These are phyloP conservation scores for Lithosia quadra DNA, from an alignment of 2,888 invertebrate species.

Conservation along the genomic window DNA sequence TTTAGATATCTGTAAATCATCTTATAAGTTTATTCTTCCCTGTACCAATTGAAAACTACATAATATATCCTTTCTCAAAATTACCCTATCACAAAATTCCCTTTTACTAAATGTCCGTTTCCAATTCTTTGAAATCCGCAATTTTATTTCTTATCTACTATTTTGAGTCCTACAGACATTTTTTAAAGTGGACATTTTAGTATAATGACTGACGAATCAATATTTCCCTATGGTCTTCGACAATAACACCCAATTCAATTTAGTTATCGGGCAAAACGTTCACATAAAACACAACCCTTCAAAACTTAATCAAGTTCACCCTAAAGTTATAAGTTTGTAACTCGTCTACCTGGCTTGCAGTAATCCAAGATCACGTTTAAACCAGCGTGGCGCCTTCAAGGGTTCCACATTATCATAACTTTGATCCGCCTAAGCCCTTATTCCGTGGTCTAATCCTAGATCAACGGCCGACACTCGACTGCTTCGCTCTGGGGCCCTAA, in stretches of 20 bases:
- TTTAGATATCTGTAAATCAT: no score
- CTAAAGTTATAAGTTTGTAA: constrained; percentile 34
- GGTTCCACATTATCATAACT: constrained; percentile 81
- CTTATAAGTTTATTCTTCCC: no score
- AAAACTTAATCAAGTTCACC: constrained; percentile 45
- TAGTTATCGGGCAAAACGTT: background rate
- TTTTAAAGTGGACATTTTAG: no score
- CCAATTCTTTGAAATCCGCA: no score
- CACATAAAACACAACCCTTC: constrained; percentile 17
- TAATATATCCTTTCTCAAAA: no score
- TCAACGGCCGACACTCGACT: constrained; percentile 44
- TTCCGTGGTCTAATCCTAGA: constrained; percentile 71
- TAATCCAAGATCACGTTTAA: constrained; percentile 57
- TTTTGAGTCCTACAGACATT: no score
- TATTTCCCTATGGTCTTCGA: background rate
- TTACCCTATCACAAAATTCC: no score
- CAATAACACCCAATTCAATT: background rate
- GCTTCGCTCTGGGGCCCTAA: constrained; percentile 27
- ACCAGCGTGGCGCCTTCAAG: constrained; percentile 57
- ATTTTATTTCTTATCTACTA: no score
- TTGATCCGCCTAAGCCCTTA: constrained; percentile 71
- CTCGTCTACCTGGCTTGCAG: constrained; percentile 54
- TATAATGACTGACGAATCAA: background rate
- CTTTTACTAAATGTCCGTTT: no score
- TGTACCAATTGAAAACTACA: no score